phyloP scores from a whole-genome alignment of 2,888 invertebrate species.

The Cremastinae sp. region DNA sequence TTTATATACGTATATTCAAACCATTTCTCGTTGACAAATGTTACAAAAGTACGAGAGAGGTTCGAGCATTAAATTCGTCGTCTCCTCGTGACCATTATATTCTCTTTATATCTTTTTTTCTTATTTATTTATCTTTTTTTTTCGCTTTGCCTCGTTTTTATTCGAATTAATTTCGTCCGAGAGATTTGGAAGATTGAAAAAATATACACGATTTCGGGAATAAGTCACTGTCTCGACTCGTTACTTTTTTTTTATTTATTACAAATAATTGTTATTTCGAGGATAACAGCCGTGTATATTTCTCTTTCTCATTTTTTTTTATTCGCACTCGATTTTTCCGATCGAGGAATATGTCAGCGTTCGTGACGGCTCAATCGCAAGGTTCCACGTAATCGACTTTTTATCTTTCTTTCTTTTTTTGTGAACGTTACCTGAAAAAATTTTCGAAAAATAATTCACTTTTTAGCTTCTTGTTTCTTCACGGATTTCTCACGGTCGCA shows the following conservation, averaged over 20 bases:
- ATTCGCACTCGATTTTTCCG: not conserved
- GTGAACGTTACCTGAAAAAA: conserved; percentile 44
- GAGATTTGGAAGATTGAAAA: conserved; percentile 27
- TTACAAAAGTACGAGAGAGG: conserved; percentile 47
- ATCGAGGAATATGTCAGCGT: conserved; percentile 20
- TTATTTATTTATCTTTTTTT: not conserved
- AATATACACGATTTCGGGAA: conserved; percentile 43
- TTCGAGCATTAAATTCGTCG: conserved; percentile 42
- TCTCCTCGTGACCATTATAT: conserved; percentile 21
- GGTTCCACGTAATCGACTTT: conserved; percentile 10
- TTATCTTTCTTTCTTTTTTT: conserved; percentile 12
- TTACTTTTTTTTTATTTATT: not conserved
- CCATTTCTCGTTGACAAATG: conserved; percentile 48
- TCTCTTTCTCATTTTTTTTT: not conserved
- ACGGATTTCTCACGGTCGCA: conserved; percentile 19
- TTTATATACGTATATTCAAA: not conserved
- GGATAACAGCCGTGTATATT: conserved; percentile 24
- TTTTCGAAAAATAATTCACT: conserved; percentile 57
- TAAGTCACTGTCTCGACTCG: conserved; percentile 31
- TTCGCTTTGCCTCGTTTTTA: not conserved
- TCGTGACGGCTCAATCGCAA: conserved; percentile 22
- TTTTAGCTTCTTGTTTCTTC: conserved; percentile 16
- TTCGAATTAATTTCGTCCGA: not conserved
- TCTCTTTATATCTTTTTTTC: too few relatives aligned
- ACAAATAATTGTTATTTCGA: conserved; percentile 7